Evolutionary conservation across 2,888 invertebrate genomes (phyloP), one percentile per base, ranked within the genome.

Genomic region (Noctua fimbriata): DNA sequence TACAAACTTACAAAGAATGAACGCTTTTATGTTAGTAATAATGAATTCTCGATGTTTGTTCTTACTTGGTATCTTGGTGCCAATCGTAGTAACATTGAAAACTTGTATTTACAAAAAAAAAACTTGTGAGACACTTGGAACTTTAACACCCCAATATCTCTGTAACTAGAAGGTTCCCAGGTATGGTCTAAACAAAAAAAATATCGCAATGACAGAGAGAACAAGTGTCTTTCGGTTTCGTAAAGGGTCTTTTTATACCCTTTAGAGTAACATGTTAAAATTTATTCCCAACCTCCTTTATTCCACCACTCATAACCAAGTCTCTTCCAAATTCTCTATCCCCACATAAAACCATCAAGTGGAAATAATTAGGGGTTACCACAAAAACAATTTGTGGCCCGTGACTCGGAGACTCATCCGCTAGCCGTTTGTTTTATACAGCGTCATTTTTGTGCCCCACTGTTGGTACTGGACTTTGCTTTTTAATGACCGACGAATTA

Each of bases 331-430:
- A 32, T 41, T 76, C 44, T 80, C 24, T 66, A 84, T 91, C 86
- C 73, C 18, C 69, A 90, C 85, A 84, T 79, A 92, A 93, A 94
- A 92, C 93, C 96, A 94, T 94, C 93, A 94, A 95, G 94, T 95
- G 95, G 94, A 96, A 96, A 96, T 96, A 95, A 95, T 96, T 95
- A 95, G 94, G 94, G 93, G 92, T 90, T 87, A 90, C 91, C 93
- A 94, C 95, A 95, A 96, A 95, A 95, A 95, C 95, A 95, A 94
- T 96, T 96, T 96, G 96, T 96, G 96, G 92, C 90, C 95, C 96
- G 95, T 95, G 93, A 96, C 96, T 94, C 66, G 47, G 82, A 79
- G 79, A 87, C 77, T 84, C 88, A 87, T 87, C 88, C 87, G 87
- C 63, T 72, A 24, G 44, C 47, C 82, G 58, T 88, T 88, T 87